Conservation (phyloP, 2,797 vertebrate genomes). For the Dermochelys coriacea region DNA sequence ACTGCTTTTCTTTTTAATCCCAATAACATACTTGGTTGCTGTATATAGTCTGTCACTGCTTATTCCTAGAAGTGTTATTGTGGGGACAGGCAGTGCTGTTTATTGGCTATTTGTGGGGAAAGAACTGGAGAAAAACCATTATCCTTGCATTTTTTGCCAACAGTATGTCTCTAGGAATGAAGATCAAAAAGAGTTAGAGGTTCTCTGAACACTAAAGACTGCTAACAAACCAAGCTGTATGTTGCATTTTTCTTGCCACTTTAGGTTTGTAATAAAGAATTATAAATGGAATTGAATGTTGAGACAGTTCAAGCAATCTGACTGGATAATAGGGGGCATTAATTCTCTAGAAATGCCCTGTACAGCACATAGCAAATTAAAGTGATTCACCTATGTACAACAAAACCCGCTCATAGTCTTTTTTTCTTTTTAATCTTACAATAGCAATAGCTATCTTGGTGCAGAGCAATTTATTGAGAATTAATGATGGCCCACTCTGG, state of each 20-base stretch:
- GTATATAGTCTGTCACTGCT: neutral
- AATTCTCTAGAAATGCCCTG: neutral
- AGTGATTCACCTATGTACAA: neutral
- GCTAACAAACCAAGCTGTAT: neutral
- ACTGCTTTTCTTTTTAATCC: neutral
- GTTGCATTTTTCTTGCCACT: neutral
- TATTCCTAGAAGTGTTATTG: neutral
- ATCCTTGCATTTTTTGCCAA: neutral
- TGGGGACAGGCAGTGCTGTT: neutral
- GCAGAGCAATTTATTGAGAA: neutral
- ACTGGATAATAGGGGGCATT: neutral
- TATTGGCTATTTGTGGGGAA: neutral
- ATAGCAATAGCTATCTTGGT: neutral
- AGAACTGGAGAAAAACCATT: neutral
- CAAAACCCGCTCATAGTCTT: neutral
- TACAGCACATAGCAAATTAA: neutral
- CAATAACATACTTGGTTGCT: neutral
- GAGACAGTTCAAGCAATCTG: neutral
- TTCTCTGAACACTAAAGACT: neutral
- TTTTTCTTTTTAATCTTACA: neutral
- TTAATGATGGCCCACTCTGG: neutral
- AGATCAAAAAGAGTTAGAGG: constrained; percentile 2
- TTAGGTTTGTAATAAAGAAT: neutral
- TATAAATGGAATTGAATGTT: neutral
- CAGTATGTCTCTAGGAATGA: neutral